A percentile compares a stretch with the other conserved stretches of the same genome.
Conservation (phyloP, 1,140 invertebrate species). For the Drosophila lacertosa region DNA sequence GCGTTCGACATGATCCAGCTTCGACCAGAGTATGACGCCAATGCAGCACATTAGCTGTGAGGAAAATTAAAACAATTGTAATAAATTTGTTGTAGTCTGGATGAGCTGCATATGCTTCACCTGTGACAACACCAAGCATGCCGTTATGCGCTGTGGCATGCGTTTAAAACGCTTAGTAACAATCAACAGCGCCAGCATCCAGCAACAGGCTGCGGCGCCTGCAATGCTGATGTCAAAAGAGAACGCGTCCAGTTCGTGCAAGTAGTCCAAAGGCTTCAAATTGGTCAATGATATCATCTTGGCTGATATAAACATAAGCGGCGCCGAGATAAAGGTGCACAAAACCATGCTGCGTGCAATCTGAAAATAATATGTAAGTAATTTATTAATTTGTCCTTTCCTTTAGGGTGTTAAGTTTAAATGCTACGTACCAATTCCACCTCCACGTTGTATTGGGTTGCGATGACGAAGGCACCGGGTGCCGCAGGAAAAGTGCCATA, state of each 20-base stretch:
- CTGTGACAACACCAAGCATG: conserved; percentile 91
- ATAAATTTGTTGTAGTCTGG: not conserved
- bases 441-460: conserved; percentile 93
- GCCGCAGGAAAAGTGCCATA: conserved; percentile 98
- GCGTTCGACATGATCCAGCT: conserved; percentile 83
- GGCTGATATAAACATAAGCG: conserved; percentile 97
- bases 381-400: conserved; percentile 11
- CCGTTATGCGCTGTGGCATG: conserved; percentile 92
- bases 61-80: conserved; percentile 23
- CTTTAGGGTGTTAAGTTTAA: not conserved
- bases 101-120: conserved; percentile 38
- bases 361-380: conserved; percentile 84
- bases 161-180: conserved; percentile 90
- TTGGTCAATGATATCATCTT: conserved; percentile 94
- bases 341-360: conserved; percentile 96
- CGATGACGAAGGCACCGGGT: conserved; percentile 97
- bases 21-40: conserved; percentile 89
- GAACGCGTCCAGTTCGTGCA: conserved; percentile 90
- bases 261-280: conserved; percentile 88
- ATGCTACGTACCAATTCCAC: conserved; percentile 90
- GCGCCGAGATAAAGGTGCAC: conserved; percentile 96
- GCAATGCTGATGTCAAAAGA: conserved; percentile 93
- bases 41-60: conserved; percentile 86
- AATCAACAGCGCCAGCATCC: conserved; percentile 92
- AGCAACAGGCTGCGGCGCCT: conserved; percentile 89